These are phyloP conservation scores for Lophotriccus pileatus DNA, from an alignment of 2,797 vertebrate species.

Conservation along the genomic window DNA sequence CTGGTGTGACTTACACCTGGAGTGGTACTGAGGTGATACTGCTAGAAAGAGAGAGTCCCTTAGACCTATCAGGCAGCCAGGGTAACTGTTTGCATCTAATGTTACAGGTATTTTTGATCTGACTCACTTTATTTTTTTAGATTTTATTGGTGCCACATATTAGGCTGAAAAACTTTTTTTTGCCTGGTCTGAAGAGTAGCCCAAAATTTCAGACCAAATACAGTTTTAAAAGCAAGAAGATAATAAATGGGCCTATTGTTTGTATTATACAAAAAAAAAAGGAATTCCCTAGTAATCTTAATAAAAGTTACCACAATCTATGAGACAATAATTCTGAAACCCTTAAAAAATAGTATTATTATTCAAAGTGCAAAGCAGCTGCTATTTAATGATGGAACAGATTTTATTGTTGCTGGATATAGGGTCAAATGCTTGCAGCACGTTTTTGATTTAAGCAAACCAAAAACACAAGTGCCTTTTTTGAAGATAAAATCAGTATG, in stretches of 20 bases:
- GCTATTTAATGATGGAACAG: conserved; percentile 27
- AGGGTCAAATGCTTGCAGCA: conserved; percentile 39
- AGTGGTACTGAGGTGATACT: background rate
- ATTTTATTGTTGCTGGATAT: conserved; percentile 51
- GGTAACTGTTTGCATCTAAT: background rate
- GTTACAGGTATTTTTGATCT: background rate
- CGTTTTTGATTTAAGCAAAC: conserved; percentile 33
- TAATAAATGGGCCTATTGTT: background rate
- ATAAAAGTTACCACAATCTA: background rate
- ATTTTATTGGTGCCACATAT: background rate
- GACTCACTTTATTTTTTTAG: background rate
- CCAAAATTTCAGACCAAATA: background rate
- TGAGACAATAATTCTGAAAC: conserved; percentile 28
- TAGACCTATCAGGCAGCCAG: background rate
- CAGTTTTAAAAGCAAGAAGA: background rate
- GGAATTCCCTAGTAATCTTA: background rate
- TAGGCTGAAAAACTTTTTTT: background rate
- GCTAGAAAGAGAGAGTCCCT: background rate
- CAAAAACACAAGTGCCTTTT: conserved; percentile 16
- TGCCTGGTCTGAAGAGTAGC: background rate
- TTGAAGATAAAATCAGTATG: conserved; percentile 34
- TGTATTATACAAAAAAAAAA: background rate
- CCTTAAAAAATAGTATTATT: conserved; percentile 24
- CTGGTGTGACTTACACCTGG: background rate
- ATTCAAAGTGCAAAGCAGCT: conserved; percentile 25